Evolutionary conservation across 2,797 vertebrate genomes (phyloP).

Genomic region (Manis pentadactyla): DNA sequence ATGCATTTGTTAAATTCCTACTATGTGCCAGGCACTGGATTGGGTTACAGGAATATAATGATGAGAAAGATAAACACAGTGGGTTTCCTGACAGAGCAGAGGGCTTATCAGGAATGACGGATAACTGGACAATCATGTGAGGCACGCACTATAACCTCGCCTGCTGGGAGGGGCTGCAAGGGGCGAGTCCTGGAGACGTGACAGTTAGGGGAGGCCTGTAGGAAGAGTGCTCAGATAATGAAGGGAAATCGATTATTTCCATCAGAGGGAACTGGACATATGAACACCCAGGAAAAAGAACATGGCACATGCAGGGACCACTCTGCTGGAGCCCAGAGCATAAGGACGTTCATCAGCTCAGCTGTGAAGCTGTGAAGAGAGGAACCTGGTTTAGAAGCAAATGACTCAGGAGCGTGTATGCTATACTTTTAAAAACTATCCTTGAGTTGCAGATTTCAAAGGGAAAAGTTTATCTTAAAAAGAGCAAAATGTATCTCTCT

Average conservation of each 20-base stretch:
- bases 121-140: rapidly evolving
- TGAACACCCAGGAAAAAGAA: neutral
- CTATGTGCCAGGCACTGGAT: neutral
- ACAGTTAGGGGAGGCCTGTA: neutral
- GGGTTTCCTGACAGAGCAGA: neutral
- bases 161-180: rapidly evolving
- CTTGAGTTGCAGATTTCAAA: conserved; percentile 49
- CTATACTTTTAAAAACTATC: neutral
- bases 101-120: neutral
- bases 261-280: neutral
- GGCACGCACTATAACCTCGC: rapidly evolving
- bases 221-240: neutral
- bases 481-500: neutral
- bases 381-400: neutral
- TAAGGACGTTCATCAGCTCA: no score
- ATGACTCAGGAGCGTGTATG: neutral
- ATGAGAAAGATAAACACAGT: neutral
- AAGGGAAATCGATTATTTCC: neutral
- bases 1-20: neutral
- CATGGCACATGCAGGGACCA: rapidly evolving
- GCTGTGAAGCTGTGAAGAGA: neutral
- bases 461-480: conserved; percentile 46
- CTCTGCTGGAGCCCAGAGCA: rapidly evolving
- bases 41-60: neutral
- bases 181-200: rapidly evolving